These are phyloP conservation scores for Hypercompe scribonia DNA, from an alignment of 2,888 invertebrate species.

Conservation along the genomic window DNA sequence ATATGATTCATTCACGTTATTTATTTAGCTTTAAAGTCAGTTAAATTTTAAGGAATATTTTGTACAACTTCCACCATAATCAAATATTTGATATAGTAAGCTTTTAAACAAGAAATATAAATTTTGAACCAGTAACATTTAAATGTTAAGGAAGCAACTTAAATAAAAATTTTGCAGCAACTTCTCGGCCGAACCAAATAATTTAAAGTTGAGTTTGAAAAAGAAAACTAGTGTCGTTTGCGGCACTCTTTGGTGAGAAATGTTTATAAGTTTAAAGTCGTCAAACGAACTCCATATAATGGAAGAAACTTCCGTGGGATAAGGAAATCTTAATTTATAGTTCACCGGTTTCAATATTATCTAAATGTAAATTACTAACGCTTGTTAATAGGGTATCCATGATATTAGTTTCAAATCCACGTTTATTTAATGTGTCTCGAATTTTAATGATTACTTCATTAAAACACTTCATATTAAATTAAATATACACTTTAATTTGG, in stretches of 20 bases:
- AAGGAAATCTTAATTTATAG: background rate
- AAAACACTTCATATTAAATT: background rate
- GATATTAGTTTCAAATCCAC: background rate
- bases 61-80: background rate
- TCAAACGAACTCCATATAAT: background rate
- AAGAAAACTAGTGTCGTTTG: background rate
- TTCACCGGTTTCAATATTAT: background rate
- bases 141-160: background rate
- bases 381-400: background rate
- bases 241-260: background rate
- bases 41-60: too few relatives aligned
- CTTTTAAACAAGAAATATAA: background rate
- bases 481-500: background rate
- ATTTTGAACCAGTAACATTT: background rate
- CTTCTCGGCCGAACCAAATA: background rate
- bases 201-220: background rate
- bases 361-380: background rate
- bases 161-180: background rate
- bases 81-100: background rate
- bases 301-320: background rate
- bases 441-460: background rate
- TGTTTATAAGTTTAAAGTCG: background rate
- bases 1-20: too few relatives aligned
- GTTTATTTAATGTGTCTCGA: background rate
- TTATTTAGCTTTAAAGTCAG: background rate